Percentiles rank a stretch among this genome's conserved stretches.
phyloP scores from a whole-genome alignment of 2,113 vertebrate species.

The Chaetura pelagica region DNA sequence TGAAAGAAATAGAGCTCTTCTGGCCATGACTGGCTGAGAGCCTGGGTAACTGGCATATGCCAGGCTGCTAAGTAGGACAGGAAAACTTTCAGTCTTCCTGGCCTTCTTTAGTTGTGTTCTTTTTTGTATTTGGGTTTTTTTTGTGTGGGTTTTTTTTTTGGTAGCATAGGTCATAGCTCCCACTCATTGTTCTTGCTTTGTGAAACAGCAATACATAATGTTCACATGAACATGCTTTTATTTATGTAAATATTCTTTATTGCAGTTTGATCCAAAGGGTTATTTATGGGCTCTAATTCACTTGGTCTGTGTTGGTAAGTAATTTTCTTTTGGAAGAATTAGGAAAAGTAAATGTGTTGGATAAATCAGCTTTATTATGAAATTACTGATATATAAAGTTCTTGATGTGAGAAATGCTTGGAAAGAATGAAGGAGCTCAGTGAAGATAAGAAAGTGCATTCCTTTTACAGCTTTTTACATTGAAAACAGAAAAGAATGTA shows the following conservation, averaged over 20 bases:
- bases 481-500: not conserved
- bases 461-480: not conserved
- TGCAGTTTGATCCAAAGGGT: conserved; percentile 86
- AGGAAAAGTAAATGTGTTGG: not conserved
- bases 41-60: not conserved
- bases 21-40: not conserved
- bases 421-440: not conserved
- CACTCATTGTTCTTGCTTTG: not conserved
- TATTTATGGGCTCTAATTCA: conserved; percentile 91
- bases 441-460: not conserved
- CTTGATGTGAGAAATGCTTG: not conserved
- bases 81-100: not conserved
- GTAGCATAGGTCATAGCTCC: not conserved
- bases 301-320: conserved; percentile 89
- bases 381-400: not conserved
- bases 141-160: not conserved
- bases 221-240: not conserved
- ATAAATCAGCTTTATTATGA: not conserved
- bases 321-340: not conserved
- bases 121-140: not conserved
- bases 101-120: not conserved
- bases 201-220: not conserved
- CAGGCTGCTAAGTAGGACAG: not conserved
- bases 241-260: conserved; percentile 49
- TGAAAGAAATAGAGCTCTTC: not conserved